These are phyloP conservation scores for Pemphigus obesinymphae DNA, from an alignment of 1,140 invertebrate species.

Conservation along the genomic window DNA sequence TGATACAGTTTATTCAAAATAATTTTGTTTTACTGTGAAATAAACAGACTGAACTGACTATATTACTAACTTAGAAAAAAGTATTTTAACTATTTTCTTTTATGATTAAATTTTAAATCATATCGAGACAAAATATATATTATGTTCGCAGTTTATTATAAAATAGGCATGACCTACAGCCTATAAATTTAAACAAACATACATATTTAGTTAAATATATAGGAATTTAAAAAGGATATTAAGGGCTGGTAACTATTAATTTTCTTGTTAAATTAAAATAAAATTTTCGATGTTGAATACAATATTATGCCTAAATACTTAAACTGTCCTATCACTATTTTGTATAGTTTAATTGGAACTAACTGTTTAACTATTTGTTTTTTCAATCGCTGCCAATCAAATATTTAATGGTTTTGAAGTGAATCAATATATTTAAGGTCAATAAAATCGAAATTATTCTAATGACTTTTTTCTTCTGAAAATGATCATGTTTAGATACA, in stretches of 20 bases:
- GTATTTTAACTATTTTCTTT: neutral
- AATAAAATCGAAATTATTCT: conserved; percentile 7
- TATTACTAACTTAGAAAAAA: neutral
- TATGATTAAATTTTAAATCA: neutral
- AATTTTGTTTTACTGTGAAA: neutral
- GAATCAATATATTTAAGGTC: conserved; percentile 3
- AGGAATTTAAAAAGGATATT: neutral
- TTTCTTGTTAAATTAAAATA: neutral
- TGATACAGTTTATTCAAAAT: neutral
- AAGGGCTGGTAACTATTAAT: neutral
- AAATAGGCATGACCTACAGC: neutral
- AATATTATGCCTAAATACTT: neutral
- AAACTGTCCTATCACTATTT: neutral
- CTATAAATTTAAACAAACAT: neutral
- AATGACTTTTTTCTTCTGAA: neutral
- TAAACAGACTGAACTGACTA: neutral
- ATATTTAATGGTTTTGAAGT: conserved; percentile 6
- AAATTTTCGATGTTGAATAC: neutral
- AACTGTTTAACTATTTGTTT: conserved; percentile 23
- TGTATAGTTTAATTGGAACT: conserved; percentile 8
- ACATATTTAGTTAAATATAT: neutral
- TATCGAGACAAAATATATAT: neutral
- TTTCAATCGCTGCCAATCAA: conserved; percentile 21
- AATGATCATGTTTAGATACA: neutral
- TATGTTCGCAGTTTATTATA: neutral